Conservation (phyloP, 2,797 vertebrate species). For the Amblyopsis hoosieri region DNA sequence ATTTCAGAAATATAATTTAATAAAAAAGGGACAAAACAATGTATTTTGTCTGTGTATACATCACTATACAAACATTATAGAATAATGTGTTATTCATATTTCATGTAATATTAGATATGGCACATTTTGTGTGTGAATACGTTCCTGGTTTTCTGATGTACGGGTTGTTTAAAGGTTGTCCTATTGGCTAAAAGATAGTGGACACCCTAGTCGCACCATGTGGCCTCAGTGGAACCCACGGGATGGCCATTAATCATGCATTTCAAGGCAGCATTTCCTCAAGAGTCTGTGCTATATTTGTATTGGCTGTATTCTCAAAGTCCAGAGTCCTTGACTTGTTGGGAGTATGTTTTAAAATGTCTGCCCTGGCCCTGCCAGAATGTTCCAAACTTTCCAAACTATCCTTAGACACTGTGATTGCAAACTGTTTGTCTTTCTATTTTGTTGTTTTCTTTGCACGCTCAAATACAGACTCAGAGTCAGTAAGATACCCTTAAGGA, state of each 20-base stretch:
- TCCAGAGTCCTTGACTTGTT: slow-evolving; percentile 59
- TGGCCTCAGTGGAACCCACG: slow-evolving; percentile 49
- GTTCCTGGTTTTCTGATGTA: slow-evolving; percentile 42
- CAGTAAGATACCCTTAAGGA: too few species aligned
- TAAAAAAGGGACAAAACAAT: slow-evolving; percentile 1
- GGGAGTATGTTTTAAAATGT: slow-evolving; percentile 66
- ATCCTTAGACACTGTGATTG: slow-evolving; percentile 23
- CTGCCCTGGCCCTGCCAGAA: slow-evolving; percentile 46
- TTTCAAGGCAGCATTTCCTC: slow-evolving; percentile 68
- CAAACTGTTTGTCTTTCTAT: slow-evolving; percentile 26
- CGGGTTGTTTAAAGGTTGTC: slow-evolving; percentile 60
- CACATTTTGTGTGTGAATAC: slow-evolving; percentile 29
- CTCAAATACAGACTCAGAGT: too few species aligned
- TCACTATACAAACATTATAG: background rate
- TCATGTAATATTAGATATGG: slow-evolving; percentile 1
- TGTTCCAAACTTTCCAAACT: slow-evolving; percentile 50
- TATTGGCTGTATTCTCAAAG: slow-evolving; percentile 65
- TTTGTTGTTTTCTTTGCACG: too few species aligned
- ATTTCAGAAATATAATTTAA: background rate
- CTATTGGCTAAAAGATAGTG: slow-evolving; percentile 57
- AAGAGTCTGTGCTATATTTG: slow-evolving; percentile 73
- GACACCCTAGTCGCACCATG: slow-evolving; percentile 65
- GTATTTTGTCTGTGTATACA: background rate
- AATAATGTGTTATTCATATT: slow-evolving; percentile 2
- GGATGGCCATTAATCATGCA: slow-evolving; percentile 61